These are phyloP conservation scores for Oryctolagus cuniculus DNA, from an alignment of 2,113 vertebrate species.

Conservation along the genomic window mOryCun1.1 NC_091434.1:169271501-169272000, in stretches of 20 bases:
- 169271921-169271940: neutral
- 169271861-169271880: neutral
- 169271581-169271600: constrained; percentile 94
- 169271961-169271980: neutral
- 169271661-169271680: constrained; percentile 99
- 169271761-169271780: neutral
- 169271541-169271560: constrained; percentile 97
- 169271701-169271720: constrained; percentile 91
- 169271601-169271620: constrained; percentile 94
- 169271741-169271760: rapidly evolving
- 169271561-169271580: constrained; percentile 98
- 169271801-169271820: neutral
- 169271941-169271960: neutral
- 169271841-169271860: neutral
- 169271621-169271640: constrained; percentile 87
- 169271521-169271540: constrained; percentile 92
- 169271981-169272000: neutral
- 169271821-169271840: neutral
- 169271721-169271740: neutral
- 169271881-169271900: neutral
- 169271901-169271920: neutral
- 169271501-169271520: constrained; percentile 46
- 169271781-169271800: neutral
- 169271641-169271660: constrained; percentile 93
- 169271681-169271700: constrained; percentile 97